phyloP scores from a whole-genome alignment of 2,888 invertebrate species.

The Hymenopus coronatus region DNA sequence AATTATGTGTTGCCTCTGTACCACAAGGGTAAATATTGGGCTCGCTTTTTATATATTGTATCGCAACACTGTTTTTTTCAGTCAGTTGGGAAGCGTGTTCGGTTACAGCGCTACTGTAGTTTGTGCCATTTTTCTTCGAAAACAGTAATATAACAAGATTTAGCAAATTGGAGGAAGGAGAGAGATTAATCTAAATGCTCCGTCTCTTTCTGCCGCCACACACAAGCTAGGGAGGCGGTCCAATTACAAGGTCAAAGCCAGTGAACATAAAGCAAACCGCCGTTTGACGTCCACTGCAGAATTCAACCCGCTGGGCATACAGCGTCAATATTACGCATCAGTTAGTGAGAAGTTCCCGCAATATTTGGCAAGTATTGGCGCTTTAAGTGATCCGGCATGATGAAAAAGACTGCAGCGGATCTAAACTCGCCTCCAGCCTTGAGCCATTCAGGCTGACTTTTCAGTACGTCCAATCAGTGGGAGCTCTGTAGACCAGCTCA shows the following conservation, averaged over 20 bases:
- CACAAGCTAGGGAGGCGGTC: background rate
- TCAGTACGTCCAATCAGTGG: no score
- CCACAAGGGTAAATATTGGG: no score
- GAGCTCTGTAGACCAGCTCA: no score
- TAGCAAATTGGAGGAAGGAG: background rate
- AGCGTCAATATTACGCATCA: background rate
- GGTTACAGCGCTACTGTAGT: background rate
- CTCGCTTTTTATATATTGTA: no score
- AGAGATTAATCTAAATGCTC: background rate
- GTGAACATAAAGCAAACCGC: background rate
- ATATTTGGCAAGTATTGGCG: background rate
- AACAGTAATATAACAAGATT: background rate
- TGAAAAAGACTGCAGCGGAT: no score
- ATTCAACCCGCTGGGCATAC: background rate
- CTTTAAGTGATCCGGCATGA: background rate
- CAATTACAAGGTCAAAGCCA: conserved; percentile 11
- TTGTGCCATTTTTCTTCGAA: background rate
- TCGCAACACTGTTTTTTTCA: no score
- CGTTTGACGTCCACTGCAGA: background rate
- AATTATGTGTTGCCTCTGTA: no score
- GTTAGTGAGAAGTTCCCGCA: background rate
- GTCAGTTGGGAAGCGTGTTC: background rate
- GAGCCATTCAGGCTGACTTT: no score
- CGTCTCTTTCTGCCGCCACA: background rate
- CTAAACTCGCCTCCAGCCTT: no score